Conservation (phyloP, 2,888 invertebrate species). For the Proisotoma minuta region DNA sequence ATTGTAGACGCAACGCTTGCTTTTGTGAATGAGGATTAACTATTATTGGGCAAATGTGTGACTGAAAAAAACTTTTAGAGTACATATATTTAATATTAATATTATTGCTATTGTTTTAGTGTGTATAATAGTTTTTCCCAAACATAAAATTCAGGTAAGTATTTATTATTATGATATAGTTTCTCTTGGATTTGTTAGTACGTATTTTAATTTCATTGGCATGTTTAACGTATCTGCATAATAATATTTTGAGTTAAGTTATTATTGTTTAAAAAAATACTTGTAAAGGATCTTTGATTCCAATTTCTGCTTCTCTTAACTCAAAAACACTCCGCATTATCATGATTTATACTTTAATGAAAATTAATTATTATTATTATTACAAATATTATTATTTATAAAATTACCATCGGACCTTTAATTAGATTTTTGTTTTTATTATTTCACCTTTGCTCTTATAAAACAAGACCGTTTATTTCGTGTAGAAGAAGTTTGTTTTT, state of each 20-base stretch:
- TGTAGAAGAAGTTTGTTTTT: too few species aligned
- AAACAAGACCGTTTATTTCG: too few species aligned
- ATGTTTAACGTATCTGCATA: background rate
- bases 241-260: background rate
- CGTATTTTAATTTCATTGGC: background rate
- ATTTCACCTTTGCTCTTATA: too few species aligned
- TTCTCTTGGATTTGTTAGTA: background rate
- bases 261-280: background rate
- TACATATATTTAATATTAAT: background rate
- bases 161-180: background rate
- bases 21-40: too few species aligned
- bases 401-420: background rate
- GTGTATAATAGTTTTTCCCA: background rate
- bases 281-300: constrained; percentile 1
- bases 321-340: constrained; percentile 1
- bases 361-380: constrained; percentile 1
- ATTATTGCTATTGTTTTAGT: constrained; percentile 13
- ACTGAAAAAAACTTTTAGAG: background rate
- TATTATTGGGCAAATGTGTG: too few species aligned
- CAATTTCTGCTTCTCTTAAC: constrained; percentile 5
- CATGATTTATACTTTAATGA: constrained; percentile 2
- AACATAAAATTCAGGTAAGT: background rate
- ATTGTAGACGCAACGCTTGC: constrained; percentile 1
- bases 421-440: too few species aligned
- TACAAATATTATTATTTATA: too few species aligned